Conservation (phyloP, 2,113 vertebrate species). For the Aldabrachelys gigantea region DNA sequence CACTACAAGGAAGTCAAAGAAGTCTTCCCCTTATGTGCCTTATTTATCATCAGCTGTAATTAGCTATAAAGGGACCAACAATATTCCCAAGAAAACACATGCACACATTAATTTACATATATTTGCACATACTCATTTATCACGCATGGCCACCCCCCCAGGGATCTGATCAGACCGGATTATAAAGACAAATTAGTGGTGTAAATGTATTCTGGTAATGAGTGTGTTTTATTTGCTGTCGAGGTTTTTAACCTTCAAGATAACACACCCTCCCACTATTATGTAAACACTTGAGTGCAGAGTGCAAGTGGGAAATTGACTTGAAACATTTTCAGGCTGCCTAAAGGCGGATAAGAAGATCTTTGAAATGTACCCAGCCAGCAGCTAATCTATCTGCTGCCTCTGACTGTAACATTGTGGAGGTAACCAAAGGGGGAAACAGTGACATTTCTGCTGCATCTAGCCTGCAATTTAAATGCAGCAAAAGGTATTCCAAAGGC, state of each 20-base stretch:
- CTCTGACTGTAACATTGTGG: background rate
- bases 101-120: background rate
- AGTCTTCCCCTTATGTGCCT: background rate
- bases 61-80: background rate
- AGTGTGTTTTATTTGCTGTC: background rate
- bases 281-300: accelerated
- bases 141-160: background rate
- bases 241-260: background rate
- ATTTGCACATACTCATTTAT: background rate
- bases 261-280: accelerated
- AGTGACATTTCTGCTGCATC: background rate
- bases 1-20: background rate
- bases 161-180: background rate
- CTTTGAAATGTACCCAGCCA: background rate
- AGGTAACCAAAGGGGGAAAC: background rate
- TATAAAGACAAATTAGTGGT: background rate
- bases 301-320: background rate
- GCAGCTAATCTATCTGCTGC: background rate
- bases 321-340: background rate
- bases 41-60: background rate
- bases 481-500: background rate
- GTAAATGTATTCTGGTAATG: background rate
- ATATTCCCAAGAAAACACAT: background rate
- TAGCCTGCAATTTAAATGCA: background rate
- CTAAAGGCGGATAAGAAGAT: background rate